Conservation (phyloP, 2,113 vertebrate genomes). For the Nibea coibor region DNA sequence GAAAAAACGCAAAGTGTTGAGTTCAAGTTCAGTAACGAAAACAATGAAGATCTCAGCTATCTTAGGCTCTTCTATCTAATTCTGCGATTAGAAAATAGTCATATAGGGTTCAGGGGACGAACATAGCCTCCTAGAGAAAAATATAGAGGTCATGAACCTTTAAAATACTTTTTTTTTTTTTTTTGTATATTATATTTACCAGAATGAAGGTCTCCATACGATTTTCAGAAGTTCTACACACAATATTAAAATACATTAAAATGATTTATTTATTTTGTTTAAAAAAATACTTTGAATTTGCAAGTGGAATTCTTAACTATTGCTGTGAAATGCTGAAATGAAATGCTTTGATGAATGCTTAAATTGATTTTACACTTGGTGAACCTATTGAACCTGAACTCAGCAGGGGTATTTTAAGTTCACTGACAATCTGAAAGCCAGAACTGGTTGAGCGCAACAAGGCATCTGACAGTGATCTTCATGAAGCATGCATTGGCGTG, state of each 20-base stretch:
- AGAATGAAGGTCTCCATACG: background rate
- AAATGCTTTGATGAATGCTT: no score
- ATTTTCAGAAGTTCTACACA: background rate
- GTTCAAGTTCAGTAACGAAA: background rate
- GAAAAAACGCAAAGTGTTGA: background rate
- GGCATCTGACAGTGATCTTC: background rate
- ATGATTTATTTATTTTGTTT: background rate
- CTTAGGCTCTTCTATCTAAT: no score
- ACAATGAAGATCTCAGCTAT: background rate
- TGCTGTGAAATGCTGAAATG: background rate
- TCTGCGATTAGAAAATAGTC: background rate
- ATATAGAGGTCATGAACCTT: no score
- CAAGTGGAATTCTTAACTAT: no score
- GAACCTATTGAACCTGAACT: background rate
- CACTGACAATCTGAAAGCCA: background rate
- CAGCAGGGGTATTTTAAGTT: background rate
- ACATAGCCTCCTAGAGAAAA: no score
- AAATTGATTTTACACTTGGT: background rate
- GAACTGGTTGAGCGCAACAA: slow-evolving; percentile 15
- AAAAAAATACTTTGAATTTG: no score
- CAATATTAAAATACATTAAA: no score
- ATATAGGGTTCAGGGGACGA: no score
- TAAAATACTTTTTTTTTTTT: background rate
- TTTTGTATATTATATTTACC: background rate
- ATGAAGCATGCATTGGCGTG: background rate